These are phyloP conservation scores for Phoeniculus purpureus DNA, from an alignment of 2,797 vertebrate genomes.

Conservation along the genomic window DNA sequence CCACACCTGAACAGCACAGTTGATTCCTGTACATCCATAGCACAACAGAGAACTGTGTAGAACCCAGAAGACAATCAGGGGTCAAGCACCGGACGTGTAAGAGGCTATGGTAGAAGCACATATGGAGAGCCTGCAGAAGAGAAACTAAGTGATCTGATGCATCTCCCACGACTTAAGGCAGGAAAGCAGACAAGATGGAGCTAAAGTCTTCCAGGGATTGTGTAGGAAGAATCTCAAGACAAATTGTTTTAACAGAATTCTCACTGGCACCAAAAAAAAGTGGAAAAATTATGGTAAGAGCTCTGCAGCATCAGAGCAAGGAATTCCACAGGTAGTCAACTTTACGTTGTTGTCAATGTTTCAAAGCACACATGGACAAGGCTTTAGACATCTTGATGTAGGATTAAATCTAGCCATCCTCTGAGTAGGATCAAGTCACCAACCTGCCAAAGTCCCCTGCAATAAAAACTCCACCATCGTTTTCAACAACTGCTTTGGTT, in stretches of 20 bases:
- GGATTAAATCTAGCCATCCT: rapidly evolving
- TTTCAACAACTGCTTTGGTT: neutral
- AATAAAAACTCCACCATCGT: neutral
- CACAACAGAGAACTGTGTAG: neutral
- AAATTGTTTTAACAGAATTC: neutral
- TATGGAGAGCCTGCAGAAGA: neutral
- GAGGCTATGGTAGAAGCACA: rapidly evolving
- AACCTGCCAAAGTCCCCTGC: neutral
- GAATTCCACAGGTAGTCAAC: neutral
- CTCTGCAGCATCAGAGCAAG: neutral
- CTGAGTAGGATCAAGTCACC: neutral
- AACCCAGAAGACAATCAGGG: neutral
- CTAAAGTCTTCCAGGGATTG: neutral
- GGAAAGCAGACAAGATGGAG: neutral
- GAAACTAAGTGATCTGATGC: neutral
- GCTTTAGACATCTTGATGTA: rapidly evolving
- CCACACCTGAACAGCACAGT: neutral
- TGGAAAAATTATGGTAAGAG: neutral
- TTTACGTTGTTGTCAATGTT: neutral
- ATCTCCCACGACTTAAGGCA: neutral
- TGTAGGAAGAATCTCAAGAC: neutral
- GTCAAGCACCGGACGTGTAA: neutral
- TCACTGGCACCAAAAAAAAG: neutral
- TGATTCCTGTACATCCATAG: too few species aligned
- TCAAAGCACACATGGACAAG: neutral